These are phyloP conservation scores for Rosalia funebris DNA, from an alignment of 2,888 invertebrate genomes.

Conservation along the genomic window DNA sequence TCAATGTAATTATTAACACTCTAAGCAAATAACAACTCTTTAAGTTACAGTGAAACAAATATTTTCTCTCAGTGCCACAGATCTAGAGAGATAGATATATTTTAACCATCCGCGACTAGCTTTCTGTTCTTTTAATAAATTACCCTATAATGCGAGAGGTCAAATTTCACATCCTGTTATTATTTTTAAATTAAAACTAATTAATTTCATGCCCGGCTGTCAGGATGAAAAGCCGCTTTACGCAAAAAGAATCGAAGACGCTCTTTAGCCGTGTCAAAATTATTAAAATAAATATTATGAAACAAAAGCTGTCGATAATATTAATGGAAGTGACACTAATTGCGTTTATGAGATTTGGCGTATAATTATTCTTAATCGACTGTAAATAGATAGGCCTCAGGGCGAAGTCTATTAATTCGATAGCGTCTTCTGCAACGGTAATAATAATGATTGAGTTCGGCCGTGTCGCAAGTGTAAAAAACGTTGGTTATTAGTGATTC, in stretches of 20 bases:
- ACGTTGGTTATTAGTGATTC: too few relatives aligned
- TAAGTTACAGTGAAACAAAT: too few relatives aligned
- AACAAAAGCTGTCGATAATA: not conserved
- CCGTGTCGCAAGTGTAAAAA: not conserved
- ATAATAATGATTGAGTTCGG: not conserved
- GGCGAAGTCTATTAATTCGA: not conserved
- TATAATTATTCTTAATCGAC: not conserved
- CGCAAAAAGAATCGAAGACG: not conserved
- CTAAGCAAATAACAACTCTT: too few relatives aligned
- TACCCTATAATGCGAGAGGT: not conserved
- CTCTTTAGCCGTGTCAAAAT: not conserved
- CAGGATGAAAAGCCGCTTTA: not conserved
- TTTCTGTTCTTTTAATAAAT: not conserved
- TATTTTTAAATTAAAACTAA: too few relatives aligned
- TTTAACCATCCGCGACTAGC: too few relatives aligned
- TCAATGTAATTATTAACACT: too few relatives aligned
- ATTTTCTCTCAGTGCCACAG: too few relatives aligned
- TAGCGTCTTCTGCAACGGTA: not conserved
- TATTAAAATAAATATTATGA: not conserved
- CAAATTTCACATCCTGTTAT: not conserved
- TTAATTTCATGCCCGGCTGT: too few relatives aligned
- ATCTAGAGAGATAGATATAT: too few relatives aligned
- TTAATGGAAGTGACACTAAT: not conserved
- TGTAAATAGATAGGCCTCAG: not conserved
- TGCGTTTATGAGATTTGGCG: not conserved